Conservation (phyloP, 2,797 vertebrate species). For the Rhodeus uyekii region DNA sequence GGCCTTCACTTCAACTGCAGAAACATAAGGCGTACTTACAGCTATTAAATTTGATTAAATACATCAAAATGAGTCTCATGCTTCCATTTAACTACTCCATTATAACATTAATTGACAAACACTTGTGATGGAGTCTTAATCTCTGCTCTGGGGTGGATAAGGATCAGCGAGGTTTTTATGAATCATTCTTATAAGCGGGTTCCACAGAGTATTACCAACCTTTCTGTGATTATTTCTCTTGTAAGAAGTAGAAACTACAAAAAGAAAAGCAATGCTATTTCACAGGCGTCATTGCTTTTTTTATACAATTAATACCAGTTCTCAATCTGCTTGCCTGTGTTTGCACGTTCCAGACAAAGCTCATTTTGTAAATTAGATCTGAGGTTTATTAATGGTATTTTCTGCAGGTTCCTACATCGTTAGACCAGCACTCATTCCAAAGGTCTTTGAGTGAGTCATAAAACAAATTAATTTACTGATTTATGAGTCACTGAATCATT, state of each 20-base stretch:
- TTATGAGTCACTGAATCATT: neutral
- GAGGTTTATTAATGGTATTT: neutral
- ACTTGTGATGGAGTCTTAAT: conserved; percentile 63
- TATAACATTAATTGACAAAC: conserved; percentile 64
- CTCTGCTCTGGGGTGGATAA: conserved; percentile 52
- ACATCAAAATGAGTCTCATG: conserved; percentile 53
- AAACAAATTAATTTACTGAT: neutral
- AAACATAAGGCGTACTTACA: conserved; percentile 37
- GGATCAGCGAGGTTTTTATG: conserved; percentile 15
- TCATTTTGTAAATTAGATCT: neutral
- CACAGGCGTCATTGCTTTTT: neutral
- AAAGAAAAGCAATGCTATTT: conserved; percentile 1
- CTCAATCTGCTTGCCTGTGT: neutral
- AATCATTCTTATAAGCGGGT: conserved; percentile 34
- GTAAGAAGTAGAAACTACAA: conserved; percentile 1
- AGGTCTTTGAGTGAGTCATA: neutral
- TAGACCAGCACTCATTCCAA: neutral
- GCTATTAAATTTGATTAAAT: conserved; percentile 66
- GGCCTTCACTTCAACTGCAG: conserved; percentile 32
- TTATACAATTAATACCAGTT: neutral
- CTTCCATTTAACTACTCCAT: conserved; percentile 55
- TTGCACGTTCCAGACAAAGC: neutral
- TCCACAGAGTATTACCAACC: neutral
- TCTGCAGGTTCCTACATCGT: neutral
- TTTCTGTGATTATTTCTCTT: conserved; percentile 29